A percentile compares a stretch with the other conserved stretches of the same genome.
Conservation (phyloP, 2,888 invertebrate genomes). For the Macropis europaea region DNA sequence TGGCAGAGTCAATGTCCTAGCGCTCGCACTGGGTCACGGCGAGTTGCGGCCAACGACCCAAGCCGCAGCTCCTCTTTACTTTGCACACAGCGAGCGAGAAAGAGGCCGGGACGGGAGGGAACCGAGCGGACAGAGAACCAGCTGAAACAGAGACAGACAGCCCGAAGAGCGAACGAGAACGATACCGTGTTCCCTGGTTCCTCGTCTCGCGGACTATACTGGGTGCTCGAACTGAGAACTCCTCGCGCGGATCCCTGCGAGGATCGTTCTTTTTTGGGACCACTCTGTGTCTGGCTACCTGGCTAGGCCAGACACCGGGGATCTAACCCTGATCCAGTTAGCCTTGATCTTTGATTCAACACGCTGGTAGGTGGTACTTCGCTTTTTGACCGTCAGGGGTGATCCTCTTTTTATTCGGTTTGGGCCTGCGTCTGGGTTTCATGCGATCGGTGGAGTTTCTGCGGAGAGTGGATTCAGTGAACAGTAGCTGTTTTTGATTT, state of each 20-base stretch:
- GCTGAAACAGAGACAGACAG: slow-evolving; percentile 50
- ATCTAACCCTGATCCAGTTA: too few species aligned
- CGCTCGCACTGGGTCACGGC: slow-evolving; percentile 80
- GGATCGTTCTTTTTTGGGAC: slow-evolving; percentile 19
- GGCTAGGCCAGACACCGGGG: too few species aligned
- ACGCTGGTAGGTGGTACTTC: too few species aligned
- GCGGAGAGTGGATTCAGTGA: too few species aligned
- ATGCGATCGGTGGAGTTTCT: too few species aligned
- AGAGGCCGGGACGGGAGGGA: slow-evolving; percentile 25
- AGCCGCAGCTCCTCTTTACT: slow-evolving; percentile 75
- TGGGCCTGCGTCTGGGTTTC: too few species aligned
- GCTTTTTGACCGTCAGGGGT: too few species aligned
- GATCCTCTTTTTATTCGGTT: too few species aligned
- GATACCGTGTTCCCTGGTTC: slow-evolving; percentile 57
- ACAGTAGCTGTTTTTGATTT: too few species aligned
- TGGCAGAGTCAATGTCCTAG: slow-evolving; percentile 80
- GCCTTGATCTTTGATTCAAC: too few species aligned
- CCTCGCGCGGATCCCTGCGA: slow-evolving; percentile 15
- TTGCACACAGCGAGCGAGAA: slow-evolving; percentile 72
- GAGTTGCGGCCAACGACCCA: slow-evolving; percentile 79
- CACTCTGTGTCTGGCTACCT: slow-evolving; percentile 7
- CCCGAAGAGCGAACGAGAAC: too few species aligned
- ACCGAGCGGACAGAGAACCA: slow-evolving; percentile 31
- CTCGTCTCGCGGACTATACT: slow-evolving; percentile 61
- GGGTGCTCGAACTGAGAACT: slow-evolving; percentile 61